These are phyloP conservation scores for Oreochromis mossambicus DNA, from an alignment of 2,797 vertebrate species.

Conservation along the genomic window DNA sequence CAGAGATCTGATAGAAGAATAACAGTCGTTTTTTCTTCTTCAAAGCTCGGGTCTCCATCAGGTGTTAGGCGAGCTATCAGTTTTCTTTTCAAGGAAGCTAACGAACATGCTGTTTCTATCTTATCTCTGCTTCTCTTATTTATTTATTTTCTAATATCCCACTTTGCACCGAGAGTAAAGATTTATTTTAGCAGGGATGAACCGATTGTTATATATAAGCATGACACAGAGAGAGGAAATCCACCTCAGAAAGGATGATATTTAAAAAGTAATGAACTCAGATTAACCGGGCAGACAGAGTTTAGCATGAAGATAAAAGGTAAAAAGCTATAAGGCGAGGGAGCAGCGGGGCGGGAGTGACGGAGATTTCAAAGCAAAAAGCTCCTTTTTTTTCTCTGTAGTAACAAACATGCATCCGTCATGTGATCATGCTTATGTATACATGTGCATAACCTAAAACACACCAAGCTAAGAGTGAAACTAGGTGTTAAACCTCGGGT, in stretches of 20 bases:
- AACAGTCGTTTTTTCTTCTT: slow-evolving; percentile 7
- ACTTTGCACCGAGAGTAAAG: not conserved
- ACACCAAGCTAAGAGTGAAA: not conserved
- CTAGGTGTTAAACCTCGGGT: not conserved
- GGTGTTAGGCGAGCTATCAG: not conserved
- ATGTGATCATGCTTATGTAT: not conserved
- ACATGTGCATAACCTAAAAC: not conserved
- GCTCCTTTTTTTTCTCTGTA: not conserved
- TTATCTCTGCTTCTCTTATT: slow-evolving; percentile 25
- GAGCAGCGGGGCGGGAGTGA: not conserved
- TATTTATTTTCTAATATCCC: not conserved
- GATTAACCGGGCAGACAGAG: slow-evolving; percentile 36
- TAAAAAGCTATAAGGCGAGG: not conserved
- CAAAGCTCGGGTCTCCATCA: slow-evolving; percentile 23
- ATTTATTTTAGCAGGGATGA: slow-evolving; percentile 16
- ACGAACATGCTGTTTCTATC: slow-evolving; percentile 34
- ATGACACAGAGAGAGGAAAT: not conserved
- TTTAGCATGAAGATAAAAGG: slow-evolving; percentile 18
- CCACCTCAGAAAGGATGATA: slow-evolving; percentile 7
- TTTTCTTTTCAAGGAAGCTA: not conserved
- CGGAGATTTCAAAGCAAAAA: not conserved
- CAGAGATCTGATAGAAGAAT: slow-evolving; percentile 21
- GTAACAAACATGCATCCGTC: not conserved
- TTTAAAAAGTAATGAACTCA: slow-evolving; percentile 19
- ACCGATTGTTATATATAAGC: not conserved